Conservation (phyloP, 2,888 invertebrate genomes). For the Phalera bucephala region DNA sequence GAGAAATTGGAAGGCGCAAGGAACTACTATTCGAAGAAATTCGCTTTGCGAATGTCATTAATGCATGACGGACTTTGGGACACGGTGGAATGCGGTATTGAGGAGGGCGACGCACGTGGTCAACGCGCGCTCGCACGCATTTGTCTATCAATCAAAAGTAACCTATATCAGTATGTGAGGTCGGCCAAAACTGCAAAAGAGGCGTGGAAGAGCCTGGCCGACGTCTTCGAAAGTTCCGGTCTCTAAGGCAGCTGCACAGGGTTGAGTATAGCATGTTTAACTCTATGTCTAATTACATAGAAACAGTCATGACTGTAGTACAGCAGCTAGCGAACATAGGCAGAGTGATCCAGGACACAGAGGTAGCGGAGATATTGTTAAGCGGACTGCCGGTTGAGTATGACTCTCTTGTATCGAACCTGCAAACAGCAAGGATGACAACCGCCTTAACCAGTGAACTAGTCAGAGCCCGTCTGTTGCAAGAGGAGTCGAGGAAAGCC, state of each 20-base stretch:
- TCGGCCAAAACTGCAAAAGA: conserved; percentile 1
- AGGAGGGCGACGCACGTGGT: not conserved
- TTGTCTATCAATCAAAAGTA: not conserved
- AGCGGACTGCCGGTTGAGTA: conserved; percentile 4
- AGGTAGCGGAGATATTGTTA: conserved; percentile 5
- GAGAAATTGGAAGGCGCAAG: not conserved
- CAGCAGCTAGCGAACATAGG: conserved; percentile 4
- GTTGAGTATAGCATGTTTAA: not conserved
- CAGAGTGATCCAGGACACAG: not conserved
- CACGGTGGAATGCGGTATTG: not conserved
- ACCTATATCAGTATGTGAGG: not conserved
- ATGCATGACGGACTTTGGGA: not conserved
- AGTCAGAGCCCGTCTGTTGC: not conserved
- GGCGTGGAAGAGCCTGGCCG: conserved; percentile 1
- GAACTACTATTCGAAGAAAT: not conserved
- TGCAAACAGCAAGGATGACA: not conserved
- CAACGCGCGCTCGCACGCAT: conserved; percentile 5
- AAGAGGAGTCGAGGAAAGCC: not conserved
- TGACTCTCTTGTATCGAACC: not conserved
- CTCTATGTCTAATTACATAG: conserved; percentile 4
- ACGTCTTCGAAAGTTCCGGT: conserved; percentile 4
- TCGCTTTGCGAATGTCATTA: not conserved
- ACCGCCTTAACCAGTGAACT: not conserved
- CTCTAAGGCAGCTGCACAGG: conserved; percentile 1
- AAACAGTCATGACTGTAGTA: conserved; percentile 1